phyloP scores from a whole-genome alignment of 2,797 vertebrate genomes.

The Cygnus olor region DNA sequence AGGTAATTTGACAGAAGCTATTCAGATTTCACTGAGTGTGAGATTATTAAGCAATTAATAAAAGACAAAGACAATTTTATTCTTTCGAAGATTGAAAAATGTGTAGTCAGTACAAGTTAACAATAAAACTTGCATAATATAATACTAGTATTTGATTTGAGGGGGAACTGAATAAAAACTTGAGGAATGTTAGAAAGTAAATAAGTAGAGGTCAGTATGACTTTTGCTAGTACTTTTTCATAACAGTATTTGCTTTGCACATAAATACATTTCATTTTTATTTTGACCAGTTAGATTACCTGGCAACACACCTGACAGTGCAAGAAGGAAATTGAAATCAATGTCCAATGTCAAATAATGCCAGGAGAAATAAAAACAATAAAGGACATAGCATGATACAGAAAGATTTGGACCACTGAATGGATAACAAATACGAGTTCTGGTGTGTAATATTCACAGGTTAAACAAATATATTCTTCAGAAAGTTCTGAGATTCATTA shows the following conservation, averaged over 20 bases:
- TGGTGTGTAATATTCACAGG: neutral
- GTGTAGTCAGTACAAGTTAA: neutral
- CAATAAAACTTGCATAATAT: neutral
- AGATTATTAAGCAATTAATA: neutral
- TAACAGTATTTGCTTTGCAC: neutral
- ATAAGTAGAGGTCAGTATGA: neutral
- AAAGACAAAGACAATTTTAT: neutral
- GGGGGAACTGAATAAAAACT: neutral
- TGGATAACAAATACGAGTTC: neutral
- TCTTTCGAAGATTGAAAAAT: neutral
- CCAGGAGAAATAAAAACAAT: neutral
- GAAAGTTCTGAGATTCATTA: neutral
- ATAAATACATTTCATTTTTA: neutral
- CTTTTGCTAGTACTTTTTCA: neutral
- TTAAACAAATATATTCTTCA: neutral
- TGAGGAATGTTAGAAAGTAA: neutral
- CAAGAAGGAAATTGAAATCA: neutral
- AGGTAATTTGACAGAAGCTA: neutral
- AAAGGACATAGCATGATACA: neutral
- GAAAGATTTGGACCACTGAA: neutral
- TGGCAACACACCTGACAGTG: neutral
- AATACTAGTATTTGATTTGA: neutral
- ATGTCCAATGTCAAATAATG: neutral
- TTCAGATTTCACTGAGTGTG: neutral
- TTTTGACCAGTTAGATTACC: neutral